These are phyloP conservation scores for Serinus canaria DNA, from an alignment of 2,113 vertebrate genomes.

Conservation along the genomic window DNA sequence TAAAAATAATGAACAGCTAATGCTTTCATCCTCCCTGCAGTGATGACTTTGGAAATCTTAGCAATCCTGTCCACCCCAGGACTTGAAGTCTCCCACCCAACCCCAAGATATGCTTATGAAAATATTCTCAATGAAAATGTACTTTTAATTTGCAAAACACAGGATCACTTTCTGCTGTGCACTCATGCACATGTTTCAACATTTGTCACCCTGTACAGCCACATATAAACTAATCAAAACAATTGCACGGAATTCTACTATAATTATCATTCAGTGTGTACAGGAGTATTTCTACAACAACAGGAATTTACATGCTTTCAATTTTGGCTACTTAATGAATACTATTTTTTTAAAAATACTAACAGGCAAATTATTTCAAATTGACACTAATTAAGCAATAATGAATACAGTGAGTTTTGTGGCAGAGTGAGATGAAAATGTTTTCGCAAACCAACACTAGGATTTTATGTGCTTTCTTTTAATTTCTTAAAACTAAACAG, in stretches of 20 bases:
- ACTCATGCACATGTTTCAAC: not conserved
- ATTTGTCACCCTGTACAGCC: not conserved
- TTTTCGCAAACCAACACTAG: not conserved
- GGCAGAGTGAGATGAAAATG: not conserved
- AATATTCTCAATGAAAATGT: not conserved
- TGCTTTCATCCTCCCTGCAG: not conserved
- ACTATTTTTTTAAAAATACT: not conserved
- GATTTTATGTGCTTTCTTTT: not conserved
- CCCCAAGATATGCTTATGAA: not conserved
- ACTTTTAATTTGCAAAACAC: not conserved
- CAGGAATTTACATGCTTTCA: not conserved
- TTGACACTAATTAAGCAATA: not conserved
- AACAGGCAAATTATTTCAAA: not conserved
- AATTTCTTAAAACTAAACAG: not conserved
- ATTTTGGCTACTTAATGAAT: not conserved
- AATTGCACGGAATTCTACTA: accelerated
- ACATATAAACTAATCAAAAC: not conserved
- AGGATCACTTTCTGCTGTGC: not conserved
- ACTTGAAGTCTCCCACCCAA: not conserved
- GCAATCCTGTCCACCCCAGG: not conserved
- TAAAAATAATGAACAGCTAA: not conserved
- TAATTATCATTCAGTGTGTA: not conserved
- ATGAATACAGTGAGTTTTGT: not conserved
- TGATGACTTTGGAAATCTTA: not conserved
- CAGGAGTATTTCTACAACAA: not conserved